A percentile compares a stretch with the other conserved stretches of the same genome.
phyloP scores from a whole-genome alignment of 2,113 vertebrate genomes.

The Eulemur rufifrons region DNA sequence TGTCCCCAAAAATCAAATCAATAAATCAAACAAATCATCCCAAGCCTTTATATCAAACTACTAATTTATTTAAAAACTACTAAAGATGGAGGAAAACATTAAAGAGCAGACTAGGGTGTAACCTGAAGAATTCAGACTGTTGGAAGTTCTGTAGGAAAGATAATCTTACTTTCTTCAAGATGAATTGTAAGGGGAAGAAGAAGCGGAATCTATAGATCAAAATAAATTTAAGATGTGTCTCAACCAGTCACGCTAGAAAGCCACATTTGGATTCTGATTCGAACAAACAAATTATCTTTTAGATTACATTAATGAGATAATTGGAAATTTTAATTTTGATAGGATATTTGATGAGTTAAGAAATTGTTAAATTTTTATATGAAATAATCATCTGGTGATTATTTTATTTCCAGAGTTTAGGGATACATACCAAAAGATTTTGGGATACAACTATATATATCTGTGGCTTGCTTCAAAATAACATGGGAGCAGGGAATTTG shows the following conservation, averaged over 20 bases:
- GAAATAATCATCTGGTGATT: neutral
- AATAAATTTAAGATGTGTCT: neutral
- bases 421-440: neutral
- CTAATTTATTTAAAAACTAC: neutral
- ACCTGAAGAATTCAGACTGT: neutral
- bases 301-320: neutral
- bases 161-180: neutral
- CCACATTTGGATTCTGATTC: neutral
- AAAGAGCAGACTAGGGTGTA: neutral
- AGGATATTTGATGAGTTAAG: neutral
- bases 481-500: neutral
- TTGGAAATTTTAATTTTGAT: neutral
- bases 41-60: neutral
- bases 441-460: neutral
- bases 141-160: neutral
- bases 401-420: neutral
- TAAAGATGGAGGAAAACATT: neutral
- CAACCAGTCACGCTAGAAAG: neutral
- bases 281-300: conserved; percentile 17
- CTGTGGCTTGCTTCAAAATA: neutral
- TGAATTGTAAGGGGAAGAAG: neutral
- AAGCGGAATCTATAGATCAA: neutral
- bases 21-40: neutral
- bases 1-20: neutral
- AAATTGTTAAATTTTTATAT: neutral